A percentile compares a stretch with the other conserved stretches of the same genome.
These are phyloP conservation scores for Phlogophora meticulosa DNA, from an alignment of 2,888 invertebrate species.

Conservation along the genomic window DNA sequence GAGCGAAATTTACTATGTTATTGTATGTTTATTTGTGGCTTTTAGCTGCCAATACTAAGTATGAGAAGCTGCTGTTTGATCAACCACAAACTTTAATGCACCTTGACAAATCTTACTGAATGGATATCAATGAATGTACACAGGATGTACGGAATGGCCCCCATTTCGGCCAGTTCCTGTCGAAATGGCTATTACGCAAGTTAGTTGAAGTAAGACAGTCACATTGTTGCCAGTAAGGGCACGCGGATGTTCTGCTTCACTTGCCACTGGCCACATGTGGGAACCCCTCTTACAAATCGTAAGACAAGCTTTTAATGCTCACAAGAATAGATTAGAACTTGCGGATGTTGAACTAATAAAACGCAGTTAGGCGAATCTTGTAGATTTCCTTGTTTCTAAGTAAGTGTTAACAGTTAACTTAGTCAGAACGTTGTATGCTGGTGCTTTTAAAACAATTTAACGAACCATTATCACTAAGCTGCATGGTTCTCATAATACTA, in stretches of 20 bases:
- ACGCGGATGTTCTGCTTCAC: conserved; percentile 76
- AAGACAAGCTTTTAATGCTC: conserved; percentile 64
- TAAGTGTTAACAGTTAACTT: not conserved
- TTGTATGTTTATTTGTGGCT: not conserved
- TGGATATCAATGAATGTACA: conserved; percentile 42
- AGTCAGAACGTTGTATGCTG: not conserved
- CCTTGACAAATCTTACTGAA: conserved; percentile 18
- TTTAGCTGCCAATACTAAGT: not conserved
- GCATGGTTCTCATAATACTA: too few relatives aligned
- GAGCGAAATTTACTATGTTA: not conserved
- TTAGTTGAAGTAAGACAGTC: conserved; percentile 63
- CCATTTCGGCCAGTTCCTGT: conserved; percentile 57
- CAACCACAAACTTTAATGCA: not conserved
- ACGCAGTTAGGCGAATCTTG: conserved; percentile 54
- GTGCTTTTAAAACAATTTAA: not conserved
- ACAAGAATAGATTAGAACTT: conserved; percentile 71
- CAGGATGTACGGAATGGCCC: conserved; percentile 58
- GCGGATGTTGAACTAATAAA: conserved; percentile 78
- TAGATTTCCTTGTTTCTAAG: conserved; percentile 30
- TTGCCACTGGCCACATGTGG: conserved; percentile 59
- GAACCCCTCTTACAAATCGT: conserved; percentile 54
- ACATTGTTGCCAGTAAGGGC: conserved; percentile 70
- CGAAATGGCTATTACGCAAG: conserved; percentile 61
- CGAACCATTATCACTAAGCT: not conserved
- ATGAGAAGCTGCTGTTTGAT: not conserved